Conservation (phyloP, 2,113 vertebrate species). For the Empidonax traillii region DNA sequence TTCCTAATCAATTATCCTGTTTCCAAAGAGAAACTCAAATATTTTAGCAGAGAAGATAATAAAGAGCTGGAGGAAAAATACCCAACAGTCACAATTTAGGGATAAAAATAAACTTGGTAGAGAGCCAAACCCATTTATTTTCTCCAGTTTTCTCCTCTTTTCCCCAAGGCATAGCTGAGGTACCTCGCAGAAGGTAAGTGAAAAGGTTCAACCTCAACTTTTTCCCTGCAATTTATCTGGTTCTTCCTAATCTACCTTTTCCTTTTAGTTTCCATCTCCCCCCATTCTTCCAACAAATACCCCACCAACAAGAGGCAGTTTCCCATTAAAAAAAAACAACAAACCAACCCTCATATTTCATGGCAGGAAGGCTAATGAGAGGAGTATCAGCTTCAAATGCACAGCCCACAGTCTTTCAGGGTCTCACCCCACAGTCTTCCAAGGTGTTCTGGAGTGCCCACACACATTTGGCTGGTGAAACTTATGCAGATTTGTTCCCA, state of each 20-base stretch:
- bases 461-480: not conserved
- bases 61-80: not conserved
- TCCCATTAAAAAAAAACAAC: not conserved
- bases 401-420: not conserved
- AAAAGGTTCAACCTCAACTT: not conserved
- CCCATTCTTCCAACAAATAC: not conserved
- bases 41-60: not conserved
- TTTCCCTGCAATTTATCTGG: not conserved
- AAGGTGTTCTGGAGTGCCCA: not conserved
- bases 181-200: not conserved
- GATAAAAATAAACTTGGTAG: not conserved
- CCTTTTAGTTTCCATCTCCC: not conserved
- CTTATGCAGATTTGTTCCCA: not conserved
- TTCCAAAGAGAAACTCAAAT: not conserved
- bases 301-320: too few species aligned
- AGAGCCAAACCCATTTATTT: not conserved
- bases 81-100: not conserved
- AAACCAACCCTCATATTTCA: not conserved
- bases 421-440: not conserved
- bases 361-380: not conserved
- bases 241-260: not conserved
- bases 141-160: not conserved
- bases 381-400: not conserved
- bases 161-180: not conserved
- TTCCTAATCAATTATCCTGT: not conserved